Conservation (phyloP, 2,797 vertebrate species). For the Cercopithecus mitis region DNA sequence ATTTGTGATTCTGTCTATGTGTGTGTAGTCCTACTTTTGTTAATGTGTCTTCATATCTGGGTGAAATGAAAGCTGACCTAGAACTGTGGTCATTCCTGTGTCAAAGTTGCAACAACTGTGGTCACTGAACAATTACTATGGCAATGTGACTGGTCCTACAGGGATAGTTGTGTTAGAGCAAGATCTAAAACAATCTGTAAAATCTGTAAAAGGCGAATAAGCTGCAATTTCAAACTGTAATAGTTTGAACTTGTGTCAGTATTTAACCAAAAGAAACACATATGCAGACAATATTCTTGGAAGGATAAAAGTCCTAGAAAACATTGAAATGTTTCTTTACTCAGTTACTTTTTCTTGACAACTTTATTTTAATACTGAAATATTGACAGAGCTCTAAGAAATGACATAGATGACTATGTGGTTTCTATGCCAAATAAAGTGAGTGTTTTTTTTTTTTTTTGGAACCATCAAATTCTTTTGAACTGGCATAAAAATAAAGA, state of each 20-base stretch:
- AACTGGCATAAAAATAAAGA: background rate
- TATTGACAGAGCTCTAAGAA: background rate
- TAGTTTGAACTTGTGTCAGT: slow-evolving; percentile 18
- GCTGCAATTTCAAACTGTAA: background rate
- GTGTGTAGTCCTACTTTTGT: slow-evolving; percentile 34
- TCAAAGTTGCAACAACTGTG: slow-evolving; percentile 42
- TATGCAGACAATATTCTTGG: background rate
- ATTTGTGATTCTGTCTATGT: background rate
- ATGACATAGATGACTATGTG: background rate
- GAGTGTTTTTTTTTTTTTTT: background rate
- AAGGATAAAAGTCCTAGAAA: background rate
- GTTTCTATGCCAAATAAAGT: slow-evolving; percentile 24
- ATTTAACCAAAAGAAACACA: slow-evolving; percentile 16
- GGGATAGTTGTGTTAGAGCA: slow-evolving; percentile 25
- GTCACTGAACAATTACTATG: slow-evolving; percentile 47
- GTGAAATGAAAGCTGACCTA: slow-evolving; percentile 64
- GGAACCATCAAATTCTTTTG: background rate
- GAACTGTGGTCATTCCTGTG: slow-evolving; percentile 61
- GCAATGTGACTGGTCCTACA: slow-evolving; percentile 14
- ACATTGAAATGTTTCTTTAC: background rate
- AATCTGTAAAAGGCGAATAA: background rate
- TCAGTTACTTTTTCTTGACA: background rate
- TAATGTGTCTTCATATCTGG: slow-evolving; percentile 64
- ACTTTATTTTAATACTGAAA: slow-evolving; percentile 26
- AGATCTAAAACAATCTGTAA: background rate